A percentile compares a stretch with the other conserved stretches of the same genome.
Conservation (phyloP, 1,140 invertebrate species). For the Diprion similis region DNA sequence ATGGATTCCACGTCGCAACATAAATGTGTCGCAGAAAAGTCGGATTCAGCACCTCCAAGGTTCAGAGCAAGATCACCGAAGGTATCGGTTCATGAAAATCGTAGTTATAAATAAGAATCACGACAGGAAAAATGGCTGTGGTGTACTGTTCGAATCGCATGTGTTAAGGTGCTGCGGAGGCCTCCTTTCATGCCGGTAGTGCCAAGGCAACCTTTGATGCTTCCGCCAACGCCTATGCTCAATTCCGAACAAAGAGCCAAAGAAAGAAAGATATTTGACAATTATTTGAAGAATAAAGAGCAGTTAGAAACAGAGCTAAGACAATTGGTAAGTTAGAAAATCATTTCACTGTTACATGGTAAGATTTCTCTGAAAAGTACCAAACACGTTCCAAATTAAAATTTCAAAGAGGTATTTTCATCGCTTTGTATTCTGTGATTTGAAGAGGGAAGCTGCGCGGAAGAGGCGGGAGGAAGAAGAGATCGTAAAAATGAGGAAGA, state of each 20-base stretch:
- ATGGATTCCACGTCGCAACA: neutral
- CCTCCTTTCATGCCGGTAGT: constrained; percentile 17
- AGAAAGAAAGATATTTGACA: constrained; percentile 31
- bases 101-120: neutral
- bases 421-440: neutral
- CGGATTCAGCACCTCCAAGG: neutral
- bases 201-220: neutral
- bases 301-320: constrained; percentile 1
- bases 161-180: constrained; percentile 19
- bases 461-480: constrained; percentile 28
- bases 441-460: constrained; percentile 16
- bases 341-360: neutral
- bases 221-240: constrained; percentile 24
- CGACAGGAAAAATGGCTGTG: no score
- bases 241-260: constrained; percentile 21
- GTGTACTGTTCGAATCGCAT: no score
- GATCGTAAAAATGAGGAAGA: constrained; percentile 22
- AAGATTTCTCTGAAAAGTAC: constrained; percentile 1
- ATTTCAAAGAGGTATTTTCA: neutral
- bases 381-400: neutral
- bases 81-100: neutral
- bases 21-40: no score
- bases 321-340: constrained; percentile 25
- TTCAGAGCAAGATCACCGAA: constrained; percentile 1
- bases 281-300: constrained; percentile 22